Percentiles rank a stretch among this genome's conserved stretches.
Evolutionary conservation across 1,140 invertebrate species (phyloP).

Genomic region (Aricia agestis): DNA sequence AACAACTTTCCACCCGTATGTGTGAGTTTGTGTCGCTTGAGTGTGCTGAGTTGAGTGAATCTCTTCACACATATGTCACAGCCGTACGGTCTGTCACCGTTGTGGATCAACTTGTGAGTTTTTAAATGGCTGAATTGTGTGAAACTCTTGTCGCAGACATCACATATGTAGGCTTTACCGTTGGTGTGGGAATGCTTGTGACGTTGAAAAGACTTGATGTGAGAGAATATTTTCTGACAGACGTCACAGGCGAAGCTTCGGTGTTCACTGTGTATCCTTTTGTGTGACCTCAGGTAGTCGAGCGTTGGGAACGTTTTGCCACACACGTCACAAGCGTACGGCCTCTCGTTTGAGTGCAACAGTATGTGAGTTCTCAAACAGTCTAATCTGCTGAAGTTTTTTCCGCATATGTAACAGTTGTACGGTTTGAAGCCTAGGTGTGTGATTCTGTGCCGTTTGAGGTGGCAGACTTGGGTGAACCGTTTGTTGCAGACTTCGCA

Average conservation of each 20-base stretch:
- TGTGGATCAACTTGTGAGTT: not conserved
- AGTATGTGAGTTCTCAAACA: not conserved
- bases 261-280: not conserved
- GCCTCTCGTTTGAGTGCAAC: not conserved
- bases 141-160: not conserved
- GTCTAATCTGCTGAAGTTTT: not conserved
- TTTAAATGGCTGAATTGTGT: not conserved
- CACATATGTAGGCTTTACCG: not conserved
- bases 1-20: slow-evolving; percentile 10
- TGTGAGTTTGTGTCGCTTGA: slow-evolving; percentile 1
- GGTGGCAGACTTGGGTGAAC: not conserved
- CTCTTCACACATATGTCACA: slow-evolving; percentile 1
- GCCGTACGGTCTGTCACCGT: not conserved
- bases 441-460: not conserved
- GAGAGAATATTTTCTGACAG: not conserved
- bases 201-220: not conserved
- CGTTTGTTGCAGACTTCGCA: not conserved
- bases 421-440: not conserved
- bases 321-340: not conserved
- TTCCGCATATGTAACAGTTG: not conserved
- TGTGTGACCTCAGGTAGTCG: not conserved
- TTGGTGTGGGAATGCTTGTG: not conserved
- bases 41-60: not conserved
- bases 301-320: not conserved
- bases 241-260: not conserved